Evolutionary conservation across 2,888 invertebrate species (phyloP), one percentile per base, ranked within the genome.

Genomic region (Nysson spinosus): DNA sequence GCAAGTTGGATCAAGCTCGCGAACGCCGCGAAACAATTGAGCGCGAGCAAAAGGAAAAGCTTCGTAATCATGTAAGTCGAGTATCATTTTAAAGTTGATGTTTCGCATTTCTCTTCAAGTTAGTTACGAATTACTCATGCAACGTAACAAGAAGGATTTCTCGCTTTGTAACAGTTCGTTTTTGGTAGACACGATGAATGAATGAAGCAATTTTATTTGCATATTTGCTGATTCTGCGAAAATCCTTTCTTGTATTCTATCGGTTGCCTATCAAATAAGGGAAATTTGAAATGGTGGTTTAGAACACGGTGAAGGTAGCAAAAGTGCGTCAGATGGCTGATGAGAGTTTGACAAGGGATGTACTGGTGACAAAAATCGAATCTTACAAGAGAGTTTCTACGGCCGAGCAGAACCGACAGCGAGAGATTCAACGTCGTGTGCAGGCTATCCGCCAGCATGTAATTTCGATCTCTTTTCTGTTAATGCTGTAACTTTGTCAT

Each of bases 361-460:
- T 90, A 82, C 92, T 92, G 83, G 88, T 89, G 80, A 89, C 89
- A 80, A 88, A 89, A 81, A 83, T 89, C 68, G 89, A 89, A 79
- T 82, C 89, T 64, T 88, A 89, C 88, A 92, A 90, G 84, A 95
- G 95, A 88, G 91, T 95, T 83, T 92, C 92, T 79, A 90, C 92
- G 73, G 95, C 95, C 69, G 94, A 95, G 88, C 92, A 92, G 87
- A 96, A 96, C 86, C 91, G 96, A 77, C 94, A 94, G 87, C 93
- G 93, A 88, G 95, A 95, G 88, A 91, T 95, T 71, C 93, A 94
- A 89, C 94, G 93, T 89, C 94, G 94, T 89, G 90, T 96, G 87
- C 95, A 95, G 87, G 92, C 92, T 87, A 92, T 93, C 84, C 94
- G 94, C 88, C 93, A 94, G 89, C 93, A 94, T 91, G 95, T 95